Evolutionary conservation across 1,140 invertebrate genomes (phyloP), one percentile per base, ranked within the genome.

Genomic region (Propsilocerus akamusi): DNA sequence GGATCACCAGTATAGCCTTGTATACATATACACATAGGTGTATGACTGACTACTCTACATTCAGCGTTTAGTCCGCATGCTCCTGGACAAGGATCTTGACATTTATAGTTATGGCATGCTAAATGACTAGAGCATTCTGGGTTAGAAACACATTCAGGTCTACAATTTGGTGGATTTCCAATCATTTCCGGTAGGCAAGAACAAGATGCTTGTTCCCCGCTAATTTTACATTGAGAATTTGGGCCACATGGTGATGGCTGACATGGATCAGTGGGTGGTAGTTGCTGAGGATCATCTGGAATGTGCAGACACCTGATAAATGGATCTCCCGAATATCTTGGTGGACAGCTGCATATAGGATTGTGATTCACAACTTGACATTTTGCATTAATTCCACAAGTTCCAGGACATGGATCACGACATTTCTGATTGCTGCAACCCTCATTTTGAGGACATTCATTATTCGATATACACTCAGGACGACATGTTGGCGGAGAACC

Each of bases 321-420:
- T 24, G 84, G 82, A 77, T 90, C 81, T 53, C 86, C 86, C 20
- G 77, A 81, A 56, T 75, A 82, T 52, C 81, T 79, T 53, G 67
- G 66, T 28, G 76, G 70, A 58, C 82, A 85, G 55, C 75, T 82
- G 62, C 86, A 89, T 53, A 85, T 82, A 3, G 86, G 82, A 64
- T 85, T 85, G 58, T 90, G 86, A 53, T 84, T 87, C 11, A 88
- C 74, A 8, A 87, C 84, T 60, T 83, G 74, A 56, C 86, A 91
- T 49, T 81, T 74, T 1, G 87, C 86, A 56, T 86, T 81, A 12
- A 77, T 56, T 25, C 84, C 87, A 61, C 86, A 91, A 11, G 80
- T 77, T 47, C 82, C 81, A 8, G 77, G 75, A 63, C 86, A 91
- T 6, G 86, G 86, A 66, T 91, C 80, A 10, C 76, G 65, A 58